phyloP scores from a whole-genome alignment of 30 jellyfish, hydroid and myxozoan species.

The Euphysa ruthae region DNA sequence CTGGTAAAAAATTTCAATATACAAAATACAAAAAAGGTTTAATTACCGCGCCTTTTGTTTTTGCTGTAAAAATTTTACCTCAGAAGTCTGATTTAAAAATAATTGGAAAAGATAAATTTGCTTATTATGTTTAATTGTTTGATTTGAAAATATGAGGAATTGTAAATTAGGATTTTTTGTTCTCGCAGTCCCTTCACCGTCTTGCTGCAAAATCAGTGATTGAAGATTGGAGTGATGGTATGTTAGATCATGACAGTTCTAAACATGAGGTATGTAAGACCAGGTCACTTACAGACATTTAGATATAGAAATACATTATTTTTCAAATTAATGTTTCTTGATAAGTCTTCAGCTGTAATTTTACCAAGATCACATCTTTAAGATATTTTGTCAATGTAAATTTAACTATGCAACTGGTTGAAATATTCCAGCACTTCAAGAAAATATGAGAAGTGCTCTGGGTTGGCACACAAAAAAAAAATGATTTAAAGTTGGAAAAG shows the following conservation, averaged over 20 bases:
- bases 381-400: too few species aligned
- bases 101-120: too few species aligned
- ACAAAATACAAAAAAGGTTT: too few species aligned
- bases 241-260: constrained; percentile 48
- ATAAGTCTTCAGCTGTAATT: neutral
- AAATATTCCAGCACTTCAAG: neutral
- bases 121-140: neutral
- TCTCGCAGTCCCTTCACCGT: constrained; percentile 63
- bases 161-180: neutral
- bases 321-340: neutral
- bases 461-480: too few species aligned
- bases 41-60: too few species aligned
- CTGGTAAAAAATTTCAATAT: too few species aligned
- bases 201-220: constrained; percentile 87
- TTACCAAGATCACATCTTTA: neutral
- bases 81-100: too few species aligned
- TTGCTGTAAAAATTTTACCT: too few species aligned
- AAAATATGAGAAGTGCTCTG: too few species aligned
- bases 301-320: neutral
- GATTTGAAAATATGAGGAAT: too few species aligned
- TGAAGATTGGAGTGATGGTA: constrained; percentile 83
- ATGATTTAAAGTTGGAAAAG: too few species aligned
- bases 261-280: constrained; percentile 48
- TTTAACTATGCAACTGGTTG: too few species aligned
- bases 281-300: neutral